Percentiles rank a stretch among this genome's conserved stretches.
Conservation (phyloP, 35 echinoderm and acorn worm genomes). For the Patiria miniata region DNA sequence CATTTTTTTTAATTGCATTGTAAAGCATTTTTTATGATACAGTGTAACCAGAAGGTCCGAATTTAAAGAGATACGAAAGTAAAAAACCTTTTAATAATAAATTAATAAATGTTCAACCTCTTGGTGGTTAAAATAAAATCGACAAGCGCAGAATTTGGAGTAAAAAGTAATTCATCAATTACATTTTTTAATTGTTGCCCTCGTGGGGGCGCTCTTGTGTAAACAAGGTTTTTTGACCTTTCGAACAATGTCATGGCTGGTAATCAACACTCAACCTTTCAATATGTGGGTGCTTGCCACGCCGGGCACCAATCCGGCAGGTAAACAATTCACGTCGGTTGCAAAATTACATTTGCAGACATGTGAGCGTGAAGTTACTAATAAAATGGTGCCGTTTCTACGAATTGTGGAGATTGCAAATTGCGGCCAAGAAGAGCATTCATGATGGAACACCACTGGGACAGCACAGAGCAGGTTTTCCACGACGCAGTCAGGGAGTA, state of each 20-base stretch:
- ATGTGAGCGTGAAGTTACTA: not conserved
- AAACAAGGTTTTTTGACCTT: not conserved
- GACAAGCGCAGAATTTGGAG: too few species aligned
- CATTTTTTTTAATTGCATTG: too few species aligned
- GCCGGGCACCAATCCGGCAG: not conserved
- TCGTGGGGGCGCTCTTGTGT: slow-evolving; percentile 24
- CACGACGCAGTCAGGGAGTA: slow-evolving; percentile 87
- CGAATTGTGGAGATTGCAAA: not conserved
- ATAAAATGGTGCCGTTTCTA: not conserved
- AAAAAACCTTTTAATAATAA: too few species aligned
- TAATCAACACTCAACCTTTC: too few species aligned
- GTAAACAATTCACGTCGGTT: too few species aligned
- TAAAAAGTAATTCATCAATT: too few species aligned
- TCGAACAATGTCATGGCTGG: not conserved
- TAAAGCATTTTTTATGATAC: too few species aligned
- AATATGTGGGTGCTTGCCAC: not conserved
- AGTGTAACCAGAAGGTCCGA: too few species aligned
- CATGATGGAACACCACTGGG: slow-evolving; percentile 80
- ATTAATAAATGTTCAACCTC: too few species aligned
- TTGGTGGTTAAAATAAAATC: too few species aligned
- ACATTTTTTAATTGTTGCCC: not conserved
- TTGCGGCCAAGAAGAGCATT: not conserved
- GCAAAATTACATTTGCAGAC: too few species aligned
- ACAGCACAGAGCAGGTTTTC: slow-evolving; percentile 84
- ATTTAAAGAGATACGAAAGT: too few species aligned